Percentiles rank a stretch among this genome's conserved stretches.
phyloP scores from a whole-genome alignment of 2,888 invertebrate species.

The Tridacna crocea region DNA sequence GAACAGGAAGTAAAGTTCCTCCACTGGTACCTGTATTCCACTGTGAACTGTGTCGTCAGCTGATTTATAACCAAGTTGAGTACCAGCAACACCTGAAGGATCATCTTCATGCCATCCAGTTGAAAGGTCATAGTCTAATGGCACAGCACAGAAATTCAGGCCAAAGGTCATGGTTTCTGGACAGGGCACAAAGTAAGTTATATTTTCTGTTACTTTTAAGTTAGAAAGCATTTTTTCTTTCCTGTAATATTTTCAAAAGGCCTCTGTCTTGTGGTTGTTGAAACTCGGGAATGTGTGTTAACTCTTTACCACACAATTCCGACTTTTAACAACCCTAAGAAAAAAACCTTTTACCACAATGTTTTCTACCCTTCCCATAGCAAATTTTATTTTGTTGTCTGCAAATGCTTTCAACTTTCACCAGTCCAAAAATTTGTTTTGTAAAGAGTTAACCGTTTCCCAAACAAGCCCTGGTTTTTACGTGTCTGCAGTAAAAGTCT shows the following conservation, averaged over 20 bases:
- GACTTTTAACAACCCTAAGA: too few relatives aligned
- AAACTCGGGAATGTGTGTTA: too few relatives aligned
- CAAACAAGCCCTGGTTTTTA: not conserved
- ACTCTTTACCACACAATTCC: too few relatives aligned
- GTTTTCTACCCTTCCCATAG: too few relatives aligned
- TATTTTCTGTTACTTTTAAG: not conserved
- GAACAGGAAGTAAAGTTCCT: conserved; percentile 15
- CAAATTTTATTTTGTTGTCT: too few relatives aligned
- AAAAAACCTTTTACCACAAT: too few relatives aligned
- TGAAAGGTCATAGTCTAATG: conserved; percentile 16
- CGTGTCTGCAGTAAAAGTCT: not conserved
- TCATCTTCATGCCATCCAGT: conserved; percentile 40
- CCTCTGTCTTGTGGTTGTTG: too few relatives aligned
- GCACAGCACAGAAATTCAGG: conserved; percentile 6
- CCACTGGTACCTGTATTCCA: conserved; percentile 50
- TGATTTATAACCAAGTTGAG: conserved; percentile 51
- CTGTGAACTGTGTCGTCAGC: conserved; percentile 54
- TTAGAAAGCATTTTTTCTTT: not conserved
- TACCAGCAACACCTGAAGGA: conserved; percentile 50
- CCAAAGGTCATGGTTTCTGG: conserved; percentile 15
- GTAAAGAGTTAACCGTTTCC: not conserved
- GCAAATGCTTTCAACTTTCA: too few relatives aligned
- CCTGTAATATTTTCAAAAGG: too few relatives aligned
- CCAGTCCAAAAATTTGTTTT: too few relatives aligned
- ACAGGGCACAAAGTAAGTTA: conserved; percentile 19